Percentiles rank a stretch among this genome's conserved stretches.
Evolutionary conservation across 2,888 invertebrate species (phyloP).

Genomic region (Sarcophaga carnaria): DNA sequence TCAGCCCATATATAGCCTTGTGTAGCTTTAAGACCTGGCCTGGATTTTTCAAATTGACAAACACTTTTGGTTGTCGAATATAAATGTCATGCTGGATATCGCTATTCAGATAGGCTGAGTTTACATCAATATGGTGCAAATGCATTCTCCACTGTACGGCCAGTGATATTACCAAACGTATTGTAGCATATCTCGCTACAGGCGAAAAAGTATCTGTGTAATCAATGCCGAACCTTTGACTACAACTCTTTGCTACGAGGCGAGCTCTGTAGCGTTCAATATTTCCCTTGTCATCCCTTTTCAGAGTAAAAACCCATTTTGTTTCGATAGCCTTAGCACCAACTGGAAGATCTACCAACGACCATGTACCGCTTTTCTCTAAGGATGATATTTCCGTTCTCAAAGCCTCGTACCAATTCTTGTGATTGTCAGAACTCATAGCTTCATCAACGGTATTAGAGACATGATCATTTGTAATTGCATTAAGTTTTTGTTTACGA

Average conservation of each 20-base stretch:
- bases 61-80: conserved; percentile 44
- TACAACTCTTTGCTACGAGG: conserved; percentile 46
- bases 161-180: conserved; percentile 43
- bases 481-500: not conserved
- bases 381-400: not conserved
- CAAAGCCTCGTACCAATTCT: not conserved
- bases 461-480: not conserved
- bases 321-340: conserved; percentile 27
- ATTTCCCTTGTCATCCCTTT: conserved; percentile 3
- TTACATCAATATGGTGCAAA: conserved; percentile 51
- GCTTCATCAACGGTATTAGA: conserved; percentile 6
- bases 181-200: conserved; percentile 39
- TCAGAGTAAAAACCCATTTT: conserved; percentile 15
- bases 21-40: conserved; percentile 13
- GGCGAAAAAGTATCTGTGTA: conserved; percentile 44
- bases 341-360: conserved; percentile 33
- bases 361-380: conserved; percentile 10
- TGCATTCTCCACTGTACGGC: conserved; percentile 38
- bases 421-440: not conserved
- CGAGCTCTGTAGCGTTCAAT: conserved; percentile 16
- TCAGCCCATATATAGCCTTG: conserved; percentile 31
- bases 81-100: conserved; percentile 51
- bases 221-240: conserved; percentile 56
- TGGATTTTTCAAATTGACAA: not conserved
- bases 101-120: conserved; percentile 53